These are phyloP conservation scores for Caenorhabditis zanzibari DNA, from an alignment of 2,888 invertebrate genomes.

Conservation along the genomic window DNA sequence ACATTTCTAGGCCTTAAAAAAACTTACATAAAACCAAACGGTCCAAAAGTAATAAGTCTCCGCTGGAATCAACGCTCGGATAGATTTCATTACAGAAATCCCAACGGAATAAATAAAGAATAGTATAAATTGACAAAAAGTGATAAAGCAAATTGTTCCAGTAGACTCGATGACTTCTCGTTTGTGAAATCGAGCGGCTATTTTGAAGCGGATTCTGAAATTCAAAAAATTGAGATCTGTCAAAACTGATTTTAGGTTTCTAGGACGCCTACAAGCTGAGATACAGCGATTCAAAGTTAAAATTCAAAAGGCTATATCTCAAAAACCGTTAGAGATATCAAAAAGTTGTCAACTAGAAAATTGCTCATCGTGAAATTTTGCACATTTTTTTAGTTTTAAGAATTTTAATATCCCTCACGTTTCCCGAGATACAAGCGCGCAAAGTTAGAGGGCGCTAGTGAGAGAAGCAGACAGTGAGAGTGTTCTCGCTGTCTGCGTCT, in stretches of 20 bases:
- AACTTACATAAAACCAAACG: constrained; percentile 34
- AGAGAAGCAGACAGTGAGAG: neutral
- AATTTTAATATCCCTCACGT: neutral
- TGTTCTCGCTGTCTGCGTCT: neutral
- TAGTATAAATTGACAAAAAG: constrained; percentile 20
- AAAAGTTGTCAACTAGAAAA: neutral
- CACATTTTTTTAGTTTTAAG: neutral
- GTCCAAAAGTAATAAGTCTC: constrained; percentile 17
- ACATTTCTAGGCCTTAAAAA: no score
- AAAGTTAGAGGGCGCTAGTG: neutral
- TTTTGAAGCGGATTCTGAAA: constrained; percentile 40
- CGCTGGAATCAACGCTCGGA: neutral
- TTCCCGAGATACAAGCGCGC: neutral
- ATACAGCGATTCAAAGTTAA: neutral
- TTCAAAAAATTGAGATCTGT: neutral
- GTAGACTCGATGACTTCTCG: constrained; percentile 50
- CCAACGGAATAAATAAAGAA: constrained; percentile 40
- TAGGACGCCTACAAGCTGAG: no score
- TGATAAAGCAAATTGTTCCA: constrained; percentile 43
- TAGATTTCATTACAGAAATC: constrained; percentile 1
- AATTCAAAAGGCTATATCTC: neutral
- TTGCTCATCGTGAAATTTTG: neutral
- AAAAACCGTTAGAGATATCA: neutral
- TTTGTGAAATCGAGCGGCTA: constrained; percentile 30
- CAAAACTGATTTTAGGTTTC: neutral